These are phyloP conservation scores for Tetramorium alpestre DNA, from an alignment of 1,140 invertebrate species.

Conservation along the genomic window DNA sequence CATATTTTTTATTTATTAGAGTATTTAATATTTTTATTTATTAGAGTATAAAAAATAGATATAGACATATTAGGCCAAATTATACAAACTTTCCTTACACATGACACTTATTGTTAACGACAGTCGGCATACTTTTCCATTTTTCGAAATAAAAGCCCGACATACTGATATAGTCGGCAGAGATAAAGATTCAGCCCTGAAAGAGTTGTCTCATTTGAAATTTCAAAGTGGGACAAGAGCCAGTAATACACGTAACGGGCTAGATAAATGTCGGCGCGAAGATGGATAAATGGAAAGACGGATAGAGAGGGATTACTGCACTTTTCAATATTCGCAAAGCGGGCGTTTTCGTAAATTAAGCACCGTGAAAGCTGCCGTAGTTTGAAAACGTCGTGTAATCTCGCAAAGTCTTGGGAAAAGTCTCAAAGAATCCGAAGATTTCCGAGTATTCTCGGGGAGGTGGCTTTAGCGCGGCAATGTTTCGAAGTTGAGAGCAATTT, in stretches of 20 bases:
- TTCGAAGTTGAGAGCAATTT: constrained; percentile 45
- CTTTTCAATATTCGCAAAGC: constrained; percentile 56
- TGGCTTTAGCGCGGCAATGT: constrained; percentile 21
- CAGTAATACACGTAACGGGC: constrained; percentile 21
- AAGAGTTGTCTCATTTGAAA: constrained; percentile 19
- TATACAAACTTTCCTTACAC: neutral
- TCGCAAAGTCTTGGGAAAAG: constrained; percentile 29
- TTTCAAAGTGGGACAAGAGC: constrained; percentile 17
- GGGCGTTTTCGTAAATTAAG: constrained; percentile 52
- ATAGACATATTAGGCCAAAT: neutral
- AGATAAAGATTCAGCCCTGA: neutral
- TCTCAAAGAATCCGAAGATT: constrained; percentile 43
- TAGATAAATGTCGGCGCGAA: constrained; percentile 36
- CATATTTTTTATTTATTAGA: neutral
- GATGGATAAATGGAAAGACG: constrained; percentile 29
- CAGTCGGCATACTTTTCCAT: neutral
- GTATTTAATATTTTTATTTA: neutral
- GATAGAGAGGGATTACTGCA: constrained; percentile 48
- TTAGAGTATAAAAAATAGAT: neutral
- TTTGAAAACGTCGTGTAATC: constrained; percentile 48
- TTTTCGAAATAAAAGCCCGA: neutral
- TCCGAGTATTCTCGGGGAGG: neutral
- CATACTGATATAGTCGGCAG: neutral
- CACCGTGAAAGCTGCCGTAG: constrained; percentile 28
- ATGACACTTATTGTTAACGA: too few species aligned